phyloP scores from a whole-genome alignment of 2,797 vertebrate genomes.

The Cryptoblepharus egeriae region DNA sequence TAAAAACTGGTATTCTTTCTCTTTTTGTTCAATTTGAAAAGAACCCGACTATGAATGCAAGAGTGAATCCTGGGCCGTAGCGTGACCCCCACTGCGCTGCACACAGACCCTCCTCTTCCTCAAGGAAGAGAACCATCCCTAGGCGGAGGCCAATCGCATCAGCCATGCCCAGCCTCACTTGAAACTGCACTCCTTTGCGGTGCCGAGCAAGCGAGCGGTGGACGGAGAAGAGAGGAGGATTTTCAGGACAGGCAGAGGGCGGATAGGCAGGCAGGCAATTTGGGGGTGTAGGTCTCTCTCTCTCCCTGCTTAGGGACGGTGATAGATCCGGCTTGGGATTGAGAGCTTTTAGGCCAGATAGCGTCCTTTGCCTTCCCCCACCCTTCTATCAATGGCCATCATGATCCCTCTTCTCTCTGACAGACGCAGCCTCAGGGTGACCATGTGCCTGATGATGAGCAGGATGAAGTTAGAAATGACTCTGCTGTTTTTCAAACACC shows the following conservation, averaged over 20 bases:
- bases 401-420: slow-evolving; percentile 75
- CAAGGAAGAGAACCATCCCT: slow-evolving; percentile 17
- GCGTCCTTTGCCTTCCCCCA: slow-evolving; percentile 13
- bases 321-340: slow-evolving; percentile 39
- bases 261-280: slow-evolving; percentile 22
- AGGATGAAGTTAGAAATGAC: slow-evolving; percentile 73
- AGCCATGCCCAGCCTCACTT: slow-evolving; percentile 70
- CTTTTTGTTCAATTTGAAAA: not conserved
- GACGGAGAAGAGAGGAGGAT: slow-evolving; percentile 54
- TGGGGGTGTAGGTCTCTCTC: slow-evolving; percentile 56
- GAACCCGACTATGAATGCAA: slow-evolving; percentile 59
- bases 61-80: slow-evolving; percentile 14
- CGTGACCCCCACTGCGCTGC: slow-evolving; percentile 44
- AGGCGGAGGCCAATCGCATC: slow-evolving; percentile 34
- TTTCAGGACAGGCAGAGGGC: slow-evolving; percentile 1
- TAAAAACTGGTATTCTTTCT: slow-evolving; percentile 13
- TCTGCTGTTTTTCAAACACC: slow-evolving; percentile 73
- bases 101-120: slow-evolving; percentile 34
- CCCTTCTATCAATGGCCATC: slow-evolving; percentile 63
- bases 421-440: slow-evolving; percentile 68
- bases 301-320: slow-evolving; percentile 36
- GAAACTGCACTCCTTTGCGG: slow-evolving; percentile 35
- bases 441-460: slow-evolving; percentile 72
- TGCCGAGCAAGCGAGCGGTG: too few species aligned
- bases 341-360: slow-evolving; percentile 53